phyloP scores from a whole-genome alignment of 2,888 invertebrate species.

The Pecten maximus region DNA sequence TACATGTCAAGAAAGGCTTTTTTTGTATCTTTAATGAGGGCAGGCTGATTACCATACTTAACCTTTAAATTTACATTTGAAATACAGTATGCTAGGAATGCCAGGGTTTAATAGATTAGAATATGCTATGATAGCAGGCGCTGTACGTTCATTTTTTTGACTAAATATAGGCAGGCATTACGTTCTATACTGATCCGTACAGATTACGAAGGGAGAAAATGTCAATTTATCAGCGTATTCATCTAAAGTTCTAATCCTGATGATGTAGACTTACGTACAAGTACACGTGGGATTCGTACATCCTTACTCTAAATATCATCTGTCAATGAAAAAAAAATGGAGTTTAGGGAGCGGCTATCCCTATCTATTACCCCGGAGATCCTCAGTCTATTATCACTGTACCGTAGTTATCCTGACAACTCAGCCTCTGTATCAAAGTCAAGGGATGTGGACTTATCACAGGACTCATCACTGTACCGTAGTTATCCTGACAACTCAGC shows the following conservation, averaged over 20 bases:
- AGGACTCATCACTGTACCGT: no score
- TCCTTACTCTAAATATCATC: neutral
- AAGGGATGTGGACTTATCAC: no score
- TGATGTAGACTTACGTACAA: neutral
- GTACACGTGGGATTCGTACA: neutral
- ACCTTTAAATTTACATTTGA: neutral
- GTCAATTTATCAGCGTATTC: neutral
- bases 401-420: no score
- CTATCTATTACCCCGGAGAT: neutral
- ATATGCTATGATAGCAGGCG: neutral
- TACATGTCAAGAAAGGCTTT: neutral
- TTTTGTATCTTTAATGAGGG: neutral
- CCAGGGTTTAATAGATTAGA: neutral
- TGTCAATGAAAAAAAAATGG: neutral
- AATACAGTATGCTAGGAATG: neutral
- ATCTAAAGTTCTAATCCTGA: neutral
- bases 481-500: no score
- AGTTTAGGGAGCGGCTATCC: neutral
- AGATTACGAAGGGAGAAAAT: neutral
- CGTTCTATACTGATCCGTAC: neutral
- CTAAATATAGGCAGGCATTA: neutral
- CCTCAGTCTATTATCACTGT: neutral
- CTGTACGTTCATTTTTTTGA: neutral
- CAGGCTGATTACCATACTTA: neutral
- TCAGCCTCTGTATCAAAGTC: no score